Evolutionary conservation across 2,113 vertebrate genomes (phyloP), one percentile per base, ranked within the genome.

Genomic region (Cygnus buccinator): DNA sequence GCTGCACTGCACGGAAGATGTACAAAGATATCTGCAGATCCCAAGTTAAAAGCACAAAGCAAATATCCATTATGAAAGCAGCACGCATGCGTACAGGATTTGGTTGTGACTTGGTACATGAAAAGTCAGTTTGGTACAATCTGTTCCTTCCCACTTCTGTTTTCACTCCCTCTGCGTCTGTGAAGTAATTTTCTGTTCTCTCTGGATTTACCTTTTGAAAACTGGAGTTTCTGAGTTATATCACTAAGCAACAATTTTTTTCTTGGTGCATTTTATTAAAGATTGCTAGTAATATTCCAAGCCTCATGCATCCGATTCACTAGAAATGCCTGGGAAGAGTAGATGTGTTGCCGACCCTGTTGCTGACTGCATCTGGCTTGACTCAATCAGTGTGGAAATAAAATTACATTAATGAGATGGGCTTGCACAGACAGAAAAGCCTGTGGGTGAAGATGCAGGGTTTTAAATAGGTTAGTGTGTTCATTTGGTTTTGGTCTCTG

Each of bases 371-470:
- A 63, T 86, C 89, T 93, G 92, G 59, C 52, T 95, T 95, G 74
- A 62, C 66, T 93, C 68, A 93, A 55, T 97, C 93, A 95, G 41
- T 83, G 58, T 95, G 68, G 68, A 94, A 90, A 93, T 77, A 67
- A 89, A 91, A 71, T 93, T 85, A 48, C 48, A 22, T 44, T 95
- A 88, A 86, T 93, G 68, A 82, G 39, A 48, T 67, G 55, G 57
- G 61, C 41, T 95, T 81, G 55, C 50, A 78, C 59, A 88, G 82
- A 57, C 23, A 73, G 59, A 91, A 86, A 83, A 93, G 21, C 89
- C 78, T 87, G 66, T 73, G 76, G 46, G 26, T 80, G 72, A 80
- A 62, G 31, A 67, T 0, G 2, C 19, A 14, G 43, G 15, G 14
- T 75, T 96, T 90, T 66, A 87, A 93, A 58, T 72, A 84, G 31